A percentile compares a stretch with the other conserved stretches of the same genome.
Evolutionary conservation across 2,888 invertebrate species (phyloP).

Genomic region (Pecten maximus): DNA sequence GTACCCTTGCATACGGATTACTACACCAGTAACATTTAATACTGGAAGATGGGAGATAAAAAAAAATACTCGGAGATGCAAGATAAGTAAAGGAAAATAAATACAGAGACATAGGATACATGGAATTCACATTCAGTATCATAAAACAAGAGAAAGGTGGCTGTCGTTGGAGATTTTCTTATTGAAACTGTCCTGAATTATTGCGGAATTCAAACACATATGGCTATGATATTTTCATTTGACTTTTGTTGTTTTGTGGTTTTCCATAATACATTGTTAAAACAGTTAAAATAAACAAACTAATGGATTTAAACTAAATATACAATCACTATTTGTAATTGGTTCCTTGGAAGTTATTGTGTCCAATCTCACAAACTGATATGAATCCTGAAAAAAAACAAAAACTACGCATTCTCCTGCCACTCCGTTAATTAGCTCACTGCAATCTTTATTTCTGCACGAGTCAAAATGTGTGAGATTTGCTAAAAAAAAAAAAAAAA

Average conservation of each 20-base stretch:
- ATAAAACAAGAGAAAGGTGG: too few relatives aligned
- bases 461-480: background rate
- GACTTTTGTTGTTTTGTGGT: background rate
- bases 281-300: background rate
- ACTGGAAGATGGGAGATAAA: too few relatives aligned
- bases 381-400: background rate
- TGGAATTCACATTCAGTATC: too few relatives aligned
- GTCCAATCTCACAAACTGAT: background rate
- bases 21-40: too few relatives aligned
- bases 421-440: background rate
- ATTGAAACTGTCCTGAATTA: too few relatives aligned
- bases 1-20: too few relatives aligned
- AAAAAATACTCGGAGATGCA: too few relatives aligned
- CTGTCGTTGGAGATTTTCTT: too few relatives aligned
- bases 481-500: background rate
- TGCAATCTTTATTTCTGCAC: background rate
- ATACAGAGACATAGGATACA: too few relatives aligned
- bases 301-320: background rate
- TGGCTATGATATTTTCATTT: too few relatives aligned
- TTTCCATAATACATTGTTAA: background rate
- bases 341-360: background rate
- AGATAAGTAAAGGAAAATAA: too few relatives aligned
- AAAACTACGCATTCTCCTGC: background rate
- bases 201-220: too few relatives aligned
- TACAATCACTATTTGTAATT: background rate